Base-by-base conservation (phyloP, 2,797 vertebrate species). In the Antrozous pallidus region DNA sequence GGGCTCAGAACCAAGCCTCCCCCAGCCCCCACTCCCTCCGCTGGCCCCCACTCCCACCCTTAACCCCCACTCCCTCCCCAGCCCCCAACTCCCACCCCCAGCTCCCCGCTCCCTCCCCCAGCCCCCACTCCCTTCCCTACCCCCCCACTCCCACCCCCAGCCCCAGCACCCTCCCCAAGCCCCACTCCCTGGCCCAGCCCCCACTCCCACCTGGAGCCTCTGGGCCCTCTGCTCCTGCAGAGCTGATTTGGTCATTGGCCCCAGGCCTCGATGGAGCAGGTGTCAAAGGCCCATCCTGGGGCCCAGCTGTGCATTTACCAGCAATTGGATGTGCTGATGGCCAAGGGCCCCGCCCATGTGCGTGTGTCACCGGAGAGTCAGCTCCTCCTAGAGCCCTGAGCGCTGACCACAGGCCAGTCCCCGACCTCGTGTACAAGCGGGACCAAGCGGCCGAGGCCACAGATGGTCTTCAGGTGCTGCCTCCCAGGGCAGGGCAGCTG, bases 401-500 rank as follows among this genome's bases (percentile, higher is more conserved):
- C 13, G 0, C 24, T 0, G 33, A 13, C 38, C 6, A 42, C 4
- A 5, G 28, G n/a, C 47, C 0, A 3, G 0, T 33, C 13, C n/a
- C 16, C 14, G 22, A 3, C 20, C 70, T 47, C 56, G 8, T 2
- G 4, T 0, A 10, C 33, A 1, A 31, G 79, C 73, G 24, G 31
- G 70, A 78, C 33, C 28, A 54, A 63, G 49, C 11, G 2, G 49
- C 51, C 0, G 69, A 58, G 65, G 88, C 42, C 91, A 65, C 49
- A 26, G 67, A 31, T 40, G 11, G 77, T 94, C 65, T 67, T 56
- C 40, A 7, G 94, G 94, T 75, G 94, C 90, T 31, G 90, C 79
- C 96, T 51, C 86, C 2, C 13, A n/a, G 94, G 93, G 97, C 94
- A n/a, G n/a, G n/a, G n/a, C 28, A 54, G 97, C 89, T 36, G 95